Evolutionary conservation across 2,797 vertebrate species (phyloP).

Genomic region (Loris lydekkerianus): DNA sequence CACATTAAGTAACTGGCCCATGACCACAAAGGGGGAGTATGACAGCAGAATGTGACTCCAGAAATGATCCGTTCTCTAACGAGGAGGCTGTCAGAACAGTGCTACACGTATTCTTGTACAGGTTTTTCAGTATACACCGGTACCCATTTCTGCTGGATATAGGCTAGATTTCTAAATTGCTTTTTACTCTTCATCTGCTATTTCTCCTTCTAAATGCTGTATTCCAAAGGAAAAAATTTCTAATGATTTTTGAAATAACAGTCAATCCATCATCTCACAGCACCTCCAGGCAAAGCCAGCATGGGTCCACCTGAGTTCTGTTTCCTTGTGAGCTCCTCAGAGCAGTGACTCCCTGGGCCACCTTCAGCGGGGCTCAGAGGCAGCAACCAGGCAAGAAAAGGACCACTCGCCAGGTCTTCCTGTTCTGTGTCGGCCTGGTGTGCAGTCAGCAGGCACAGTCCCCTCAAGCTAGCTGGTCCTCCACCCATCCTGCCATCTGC

Average conservation of each 20-base stretch:
- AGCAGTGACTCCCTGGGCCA: background rate
- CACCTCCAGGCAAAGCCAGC: background rate
- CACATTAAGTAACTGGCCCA: background rate
- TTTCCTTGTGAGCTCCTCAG: background rate
- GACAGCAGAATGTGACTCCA: background rate
- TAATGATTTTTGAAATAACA: background rate
- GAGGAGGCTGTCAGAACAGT: background rate
- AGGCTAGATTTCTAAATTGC: background rate
- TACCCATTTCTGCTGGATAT: background rate
- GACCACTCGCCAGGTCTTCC: background rate
- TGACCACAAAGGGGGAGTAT: background rate
- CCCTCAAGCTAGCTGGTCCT: background rate
- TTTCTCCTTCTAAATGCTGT: conserved; percentile 7
- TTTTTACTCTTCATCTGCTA: background rate
- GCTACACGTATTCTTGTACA: background rate
- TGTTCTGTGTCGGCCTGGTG: background rate
- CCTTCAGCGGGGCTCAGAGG: background rate
- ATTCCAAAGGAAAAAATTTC: conserved; percentile 36
- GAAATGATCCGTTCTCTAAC: background rate
- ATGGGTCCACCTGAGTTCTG: background rate
- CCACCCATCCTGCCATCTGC: background rate
- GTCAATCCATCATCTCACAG: background rate
- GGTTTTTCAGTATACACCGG: background rate
- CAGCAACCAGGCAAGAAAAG: background rate
- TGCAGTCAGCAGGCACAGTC: background rate